These are phyloP conservation scores for Naso thynnoides DNA, from an alignment of 2,797 vertebrate species.

Conservation along the genomic window DNA sequence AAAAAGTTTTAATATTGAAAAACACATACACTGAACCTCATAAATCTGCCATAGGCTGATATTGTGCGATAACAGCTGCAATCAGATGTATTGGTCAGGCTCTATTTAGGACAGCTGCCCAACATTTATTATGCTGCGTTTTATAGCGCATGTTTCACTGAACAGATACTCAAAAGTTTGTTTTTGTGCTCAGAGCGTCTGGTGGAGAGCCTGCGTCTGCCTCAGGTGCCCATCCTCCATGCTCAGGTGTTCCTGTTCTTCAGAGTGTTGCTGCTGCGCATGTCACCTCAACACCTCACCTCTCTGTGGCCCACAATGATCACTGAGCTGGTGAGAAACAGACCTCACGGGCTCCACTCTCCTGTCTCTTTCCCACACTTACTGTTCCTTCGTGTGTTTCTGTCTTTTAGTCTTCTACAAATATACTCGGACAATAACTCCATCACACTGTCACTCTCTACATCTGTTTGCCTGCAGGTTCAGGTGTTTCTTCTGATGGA, in stretches of 20 bases:
- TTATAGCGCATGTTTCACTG: background rate
- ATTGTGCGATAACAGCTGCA: too few relatives aligned
- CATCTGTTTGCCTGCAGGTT: slow-evolving; percentile 83
- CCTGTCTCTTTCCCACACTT: background rate
- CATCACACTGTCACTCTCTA: background rate
- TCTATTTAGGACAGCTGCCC: background rate
- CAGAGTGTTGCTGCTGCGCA: slow-evolving; percentile 96
- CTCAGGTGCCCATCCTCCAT: slow-evolving; percentile 98
- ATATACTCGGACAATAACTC: background rate
- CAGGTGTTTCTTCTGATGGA: slow-evolving; percentile 99
- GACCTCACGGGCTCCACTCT: background rate
- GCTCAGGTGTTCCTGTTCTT: slow-evolving; percentile 99
- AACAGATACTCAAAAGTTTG: background rate
- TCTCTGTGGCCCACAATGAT: slow-evolving; percentile 99
- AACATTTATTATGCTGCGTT: background rate
- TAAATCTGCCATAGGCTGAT: too few relatives aligned
- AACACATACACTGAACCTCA: background rate
- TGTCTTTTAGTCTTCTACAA: background rate
- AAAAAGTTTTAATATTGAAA: too few relatives aligned
- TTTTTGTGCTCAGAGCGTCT: slow-evolving; percentile 90
- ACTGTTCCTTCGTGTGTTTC: background rate
- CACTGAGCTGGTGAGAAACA: slow-evolving; percentile 93
- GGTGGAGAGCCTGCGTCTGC: slow-evolving; percentile 97
- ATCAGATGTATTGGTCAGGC: too few relatives aligned
- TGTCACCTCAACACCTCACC: slow-evolving; percentile 98